phyloP scores from a whole-genome alignment of 2,888 invertebrate species.

The Dolichopus griseipennis region DNA sequence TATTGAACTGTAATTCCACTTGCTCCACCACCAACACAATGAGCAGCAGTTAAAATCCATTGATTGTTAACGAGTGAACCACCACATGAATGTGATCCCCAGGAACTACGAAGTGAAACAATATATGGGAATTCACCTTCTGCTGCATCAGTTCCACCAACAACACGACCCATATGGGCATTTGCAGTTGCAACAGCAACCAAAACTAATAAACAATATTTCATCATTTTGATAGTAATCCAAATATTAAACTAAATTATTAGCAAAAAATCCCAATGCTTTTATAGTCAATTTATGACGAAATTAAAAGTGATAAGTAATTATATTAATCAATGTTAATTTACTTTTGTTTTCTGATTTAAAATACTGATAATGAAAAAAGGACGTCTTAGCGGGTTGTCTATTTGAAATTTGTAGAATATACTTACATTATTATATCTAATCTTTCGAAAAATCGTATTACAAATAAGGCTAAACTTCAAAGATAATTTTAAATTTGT shows the following conservation, averaged over 20 bases:
- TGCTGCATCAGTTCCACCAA: conserved; percentile 33
- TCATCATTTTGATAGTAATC: background rate
- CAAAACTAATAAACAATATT: background rate
- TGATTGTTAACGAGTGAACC: conserved; percentile 28
- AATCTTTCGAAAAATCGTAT: too few relatives aligned
- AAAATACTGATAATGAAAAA: too few relatives aligned
- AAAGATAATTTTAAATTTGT: too few relatives aligned
- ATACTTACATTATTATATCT: too few relatives aligned
- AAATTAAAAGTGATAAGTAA: too few relatives aligned
- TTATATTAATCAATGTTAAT: too few relatives aligned
- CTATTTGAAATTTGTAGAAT: too few relatives aligned
- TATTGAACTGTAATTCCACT: conserved; percentile 28
- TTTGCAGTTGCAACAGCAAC: background rate
- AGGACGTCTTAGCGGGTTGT: too few relatives aligned
- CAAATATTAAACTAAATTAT: background rate
- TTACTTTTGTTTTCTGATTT: too few relatives aligned
- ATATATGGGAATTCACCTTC: conserved; percentile 33
- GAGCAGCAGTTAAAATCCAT: conserved; percentile 34
- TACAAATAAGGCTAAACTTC: too few relatives aligned
- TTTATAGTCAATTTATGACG: background rate
- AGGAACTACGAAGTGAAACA: conserved; percentile 22
- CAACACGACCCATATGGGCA: conserved; percentile 29
- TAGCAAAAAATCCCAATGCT: background rate
- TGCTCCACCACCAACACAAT: conserved; percentile 28
- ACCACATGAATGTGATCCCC: conserved; percentile 34